These are phyloP conservation scores for Monopterus albus DNA, from an alignment of 2,113 vertebrate species.

Conservation along the genomic window DNA sequence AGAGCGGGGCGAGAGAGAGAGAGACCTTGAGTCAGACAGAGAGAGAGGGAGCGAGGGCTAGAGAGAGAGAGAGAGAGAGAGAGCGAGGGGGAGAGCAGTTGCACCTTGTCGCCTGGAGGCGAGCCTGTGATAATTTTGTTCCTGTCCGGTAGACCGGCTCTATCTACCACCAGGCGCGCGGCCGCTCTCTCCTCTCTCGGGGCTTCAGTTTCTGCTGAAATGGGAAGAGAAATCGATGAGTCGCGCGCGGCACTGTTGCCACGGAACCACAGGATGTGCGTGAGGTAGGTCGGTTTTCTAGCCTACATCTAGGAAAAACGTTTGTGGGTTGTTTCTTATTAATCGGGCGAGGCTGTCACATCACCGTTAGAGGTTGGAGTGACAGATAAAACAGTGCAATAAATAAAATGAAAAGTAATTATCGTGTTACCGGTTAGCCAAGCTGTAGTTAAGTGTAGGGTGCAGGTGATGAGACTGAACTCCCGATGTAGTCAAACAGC, in stretches of 20 bases:
- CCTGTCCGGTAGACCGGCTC: conserved; percentile 56
- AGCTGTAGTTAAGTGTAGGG: conserved; percentile 15
- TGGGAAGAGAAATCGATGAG: conserved; percentile 58
- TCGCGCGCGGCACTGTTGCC: conserved; percentile 60
- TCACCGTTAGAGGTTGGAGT: conserved; percentile 4
- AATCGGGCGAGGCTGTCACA: conserved; percentile 12
- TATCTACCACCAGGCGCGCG: conserved; percentile 46
- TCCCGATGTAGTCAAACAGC: conserved; percentile 31
- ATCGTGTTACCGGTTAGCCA: not conserved
- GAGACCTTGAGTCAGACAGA: conserved; percentile 39
- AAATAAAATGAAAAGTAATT: not conserved
- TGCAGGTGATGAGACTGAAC: conserved; percentile 46
- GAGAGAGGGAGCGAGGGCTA: conserved; percentile 20
- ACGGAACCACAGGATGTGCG: conserved; percentile 54
- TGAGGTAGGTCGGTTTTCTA: conserved; percentile 64
- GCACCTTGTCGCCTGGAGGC: conserved; percentile 67
- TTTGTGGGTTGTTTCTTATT: not conserved
- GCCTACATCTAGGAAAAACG: not conserved
- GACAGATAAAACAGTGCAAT: not conserved
- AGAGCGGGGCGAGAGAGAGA: conserved; percentile 53
- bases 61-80: conserved; percentile 6
- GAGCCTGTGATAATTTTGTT: conserved; percentile 62
- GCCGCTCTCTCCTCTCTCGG: conserved; percentile 33
- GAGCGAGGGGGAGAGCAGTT: conserved; percentile 24
- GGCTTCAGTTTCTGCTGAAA: conserved; percentile 48